Percentiles rank a stretch among this genome's conserved stretches.
phyloP scores from a whole-genome alignment of 2,797 vertebrate species.

The Manis crassicaudata region DNA sequence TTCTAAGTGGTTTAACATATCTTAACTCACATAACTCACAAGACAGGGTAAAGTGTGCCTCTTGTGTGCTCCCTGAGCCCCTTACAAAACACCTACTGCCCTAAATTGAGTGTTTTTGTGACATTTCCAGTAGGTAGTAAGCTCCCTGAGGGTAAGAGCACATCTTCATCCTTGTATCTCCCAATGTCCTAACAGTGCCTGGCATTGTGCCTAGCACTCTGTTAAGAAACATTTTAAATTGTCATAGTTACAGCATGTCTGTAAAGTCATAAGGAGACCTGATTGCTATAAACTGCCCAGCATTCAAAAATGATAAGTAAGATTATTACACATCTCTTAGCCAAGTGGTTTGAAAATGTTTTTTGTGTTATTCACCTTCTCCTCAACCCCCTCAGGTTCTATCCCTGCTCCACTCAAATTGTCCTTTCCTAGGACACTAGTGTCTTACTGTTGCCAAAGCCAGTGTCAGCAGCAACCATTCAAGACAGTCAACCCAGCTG shows the following conservation, averaged over 20 bases:
- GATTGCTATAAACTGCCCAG: conserved; percentile 86
- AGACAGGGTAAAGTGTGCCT: not conserved
- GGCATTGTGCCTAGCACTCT: not conserved
- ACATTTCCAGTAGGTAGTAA: not conserved
- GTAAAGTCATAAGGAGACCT: conserved; percentile 76
- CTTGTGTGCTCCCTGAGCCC: not conserved
- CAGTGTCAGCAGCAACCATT: not conserved
- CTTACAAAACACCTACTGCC: no score
- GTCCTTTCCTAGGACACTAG: not conserved
- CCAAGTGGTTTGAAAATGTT: not conserved
- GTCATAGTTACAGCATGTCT: not conserved
- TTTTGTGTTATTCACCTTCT: not conserved
- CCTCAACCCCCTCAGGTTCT: not conserved
- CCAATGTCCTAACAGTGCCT: not conserved
- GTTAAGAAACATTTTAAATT: not conserved
- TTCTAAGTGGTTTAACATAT: not conserved
- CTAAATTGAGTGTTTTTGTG: not conserved
- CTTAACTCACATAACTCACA: not conserved
- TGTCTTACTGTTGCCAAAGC: no score
- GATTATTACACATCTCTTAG: not conserved
- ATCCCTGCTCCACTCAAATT: not conserved
- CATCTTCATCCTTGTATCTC: not conserved
- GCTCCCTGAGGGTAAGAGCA: not conserved
- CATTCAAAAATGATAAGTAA: not conserved
- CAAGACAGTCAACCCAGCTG: not conserved